A percentile compares a stretch with the other conserved stretches of the same genome.
Evolutionary conservation across 2,113 vertebrate species (phyloP).

Genomic region (Thamnophis sirtalis): DNA sequence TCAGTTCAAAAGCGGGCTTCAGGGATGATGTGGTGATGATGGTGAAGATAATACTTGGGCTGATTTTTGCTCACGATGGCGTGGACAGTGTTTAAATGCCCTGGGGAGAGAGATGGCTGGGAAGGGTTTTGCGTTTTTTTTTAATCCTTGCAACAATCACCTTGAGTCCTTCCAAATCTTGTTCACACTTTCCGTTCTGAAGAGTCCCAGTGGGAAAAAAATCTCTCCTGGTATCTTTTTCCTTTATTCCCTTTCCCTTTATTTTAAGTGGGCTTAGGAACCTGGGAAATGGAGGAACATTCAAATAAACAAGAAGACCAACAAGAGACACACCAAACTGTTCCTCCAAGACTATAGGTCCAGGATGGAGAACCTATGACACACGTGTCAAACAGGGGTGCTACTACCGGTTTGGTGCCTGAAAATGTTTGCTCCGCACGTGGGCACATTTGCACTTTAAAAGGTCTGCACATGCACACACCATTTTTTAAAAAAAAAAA

Average conservation of each 20-base stretch:
- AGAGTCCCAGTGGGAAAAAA: background rate
- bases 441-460: too few species aligned
- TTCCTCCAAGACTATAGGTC: background rate
- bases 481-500: too few species aligned
- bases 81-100: background rate
- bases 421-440: too few species aligned
- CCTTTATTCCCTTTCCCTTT: background rate
- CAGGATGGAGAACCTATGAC: too few species aligned
- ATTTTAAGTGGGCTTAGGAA: background rate
- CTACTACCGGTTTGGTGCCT: too few species aligned
- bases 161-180: background rate
- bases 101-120: background rate
- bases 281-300: background rate
- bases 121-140: background rate
- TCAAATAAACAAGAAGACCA: background rate
- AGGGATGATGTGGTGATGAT: background rate
- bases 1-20: background rate
- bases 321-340: background rate
- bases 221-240: background rate
- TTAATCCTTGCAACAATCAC: background rate
- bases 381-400: too few species aligned
- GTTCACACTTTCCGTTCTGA: background rate
- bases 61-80: background rate
- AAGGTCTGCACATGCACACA: too few species aligned
- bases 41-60: background rate